A percentile compares a stretch with the other conserved stretches of the same genome.
Evolutionary conservation across 2,797 vertebrate species (phyloP).

Genomic region (Schizopygopsis malacanthus): DNA sequence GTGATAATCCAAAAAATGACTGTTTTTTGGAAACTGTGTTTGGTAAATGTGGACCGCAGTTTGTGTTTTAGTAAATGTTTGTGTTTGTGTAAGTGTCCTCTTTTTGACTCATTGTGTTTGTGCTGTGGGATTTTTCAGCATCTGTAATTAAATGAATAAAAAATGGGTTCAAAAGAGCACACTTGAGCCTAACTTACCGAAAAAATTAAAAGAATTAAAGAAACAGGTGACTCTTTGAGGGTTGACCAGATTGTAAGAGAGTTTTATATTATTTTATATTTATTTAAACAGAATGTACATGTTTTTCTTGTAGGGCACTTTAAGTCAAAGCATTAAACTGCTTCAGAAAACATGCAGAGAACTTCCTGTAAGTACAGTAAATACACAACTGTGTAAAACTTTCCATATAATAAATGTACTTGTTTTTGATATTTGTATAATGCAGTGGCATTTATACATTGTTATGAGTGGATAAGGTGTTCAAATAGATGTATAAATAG

Average conservation of each 20-base stretch:
- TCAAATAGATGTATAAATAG: not conserved
- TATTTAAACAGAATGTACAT: not conserved
- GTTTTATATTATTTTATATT: conserved; percentile 9
- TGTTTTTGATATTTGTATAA: not conserved
- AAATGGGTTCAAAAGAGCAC: not conserved
- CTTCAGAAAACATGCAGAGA: conserved; percentile 82
- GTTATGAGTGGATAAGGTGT: not conserved
- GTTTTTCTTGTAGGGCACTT: conserved; percentile 74
- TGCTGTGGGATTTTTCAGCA: conserved; percentile 15
- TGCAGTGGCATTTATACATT: not conserved
- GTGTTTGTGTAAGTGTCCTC: conserved; percentile 25
- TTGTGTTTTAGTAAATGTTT: conserved; percentile 32
- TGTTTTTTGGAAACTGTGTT: not conserved
- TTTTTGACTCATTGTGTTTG: conserved; percentile 40
- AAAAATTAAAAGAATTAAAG: not conserved
- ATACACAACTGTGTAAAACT: not conserved
- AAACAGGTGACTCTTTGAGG: not conserved
- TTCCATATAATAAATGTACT: not conserved
- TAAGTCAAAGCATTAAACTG: conserved; percentile 82
- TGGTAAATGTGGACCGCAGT: not conserved
- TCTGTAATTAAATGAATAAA: not conserved
- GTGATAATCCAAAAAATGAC: not conserved
- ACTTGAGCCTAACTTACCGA: not conserved
- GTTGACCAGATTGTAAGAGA: not conserved
- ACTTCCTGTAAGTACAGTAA: conserved; percentile 79